Conservation (phyloP, 2,797 vertebrate genomes). For the Labroides dimidiatus region DNA sequence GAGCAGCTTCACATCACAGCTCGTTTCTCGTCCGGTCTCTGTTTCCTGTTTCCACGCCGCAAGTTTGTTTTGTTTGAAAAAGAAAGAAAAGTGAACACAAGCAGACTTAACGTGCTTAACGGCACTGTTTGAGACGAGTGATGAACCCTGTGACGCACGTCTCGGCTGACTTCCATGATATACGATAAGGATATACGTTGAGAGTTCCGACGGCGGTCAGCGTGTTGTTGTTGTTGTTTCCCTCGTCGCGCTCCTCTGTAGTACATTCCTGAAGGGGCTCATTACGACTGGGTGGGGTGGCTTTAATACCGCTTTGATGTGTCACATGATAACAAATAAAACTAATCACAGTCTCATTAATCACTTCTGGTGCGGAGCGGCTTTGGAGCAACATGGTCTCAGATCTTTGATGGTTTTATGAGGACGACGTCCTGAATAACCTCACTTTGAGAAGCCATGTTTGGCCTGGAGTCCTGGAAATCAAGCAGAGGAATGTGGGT, state of each 20-base stretch:
- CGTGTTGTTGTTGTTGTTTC: constrained; percentile 28
- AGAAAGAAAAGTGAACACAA: neutral
- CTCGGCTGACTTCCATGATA: neutral
- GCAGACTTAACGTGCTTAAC: neutral
- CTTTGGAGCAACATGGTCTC: constrained; percentile 23
- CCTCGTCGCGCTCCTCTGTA: constrained; percentile 25
- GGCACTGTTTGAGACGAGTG: neutral
- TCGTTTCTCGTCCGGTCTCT: neutral
- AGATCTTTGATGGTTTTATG: neutral
- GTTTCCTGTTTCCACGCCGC: neutral
- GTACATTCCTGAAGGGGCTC: constrained; percentile 63
- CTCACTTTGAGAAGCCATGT: neutral
- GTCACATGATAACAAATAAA: constrained; percentile 35
- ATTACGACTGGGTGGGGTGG: constrained; percentile 56
- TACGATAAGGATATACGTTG: neutral
- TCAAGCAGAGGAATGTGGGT: constrained; percentile 45
- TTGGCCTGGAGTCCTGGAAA: constrained; percentile 53
- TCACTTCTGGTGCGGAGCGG: constrained; percentile 16
- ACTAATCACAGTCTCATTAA: constrained; percentile 42
- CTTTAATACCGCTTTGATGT: constrained; percentile 53
- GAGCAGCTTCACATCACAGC: neutral
- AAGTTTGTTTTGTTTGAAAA: neutral
- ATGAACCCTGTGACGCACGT: constrained; percentile 1
- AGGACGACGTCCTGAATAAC: neutral
- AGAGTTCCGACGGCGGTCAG: neutral